Percentiles rank a stretch among this genome's conserved stretches.
phyloP scores from a whole-genome alignment of 2,797 vertebrate species.

The Sternotherus odoratus region DNA sequence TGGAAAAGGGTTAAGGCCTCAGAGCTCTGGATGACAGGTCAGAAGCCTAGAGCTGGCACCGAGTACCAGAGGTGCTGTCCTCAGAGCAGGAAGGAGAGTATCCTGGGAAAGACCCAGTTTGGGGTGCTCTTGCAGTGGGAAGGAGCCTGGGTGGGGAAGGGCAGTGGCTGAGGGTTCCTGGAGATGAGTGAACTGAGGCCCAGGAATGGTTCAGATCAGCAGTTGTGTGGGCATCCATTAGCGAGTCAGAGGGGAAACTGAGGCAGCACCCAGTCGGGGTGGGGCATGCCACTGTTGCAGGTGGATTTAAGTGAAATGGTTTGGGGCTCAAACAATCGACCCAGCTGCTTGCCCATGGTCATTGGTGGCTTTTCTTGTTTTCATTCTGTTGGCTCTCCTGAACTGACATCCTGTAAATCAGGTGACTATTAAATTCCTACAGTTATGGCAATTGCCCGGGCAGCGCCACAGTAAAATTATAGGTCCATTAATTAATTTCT shows the following conservation, averaged over 20 bases:
- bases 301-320: neutral
- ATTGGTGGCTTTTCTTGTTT: neutral
- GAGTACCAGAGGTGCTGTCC: no score
- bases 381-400: neutral
- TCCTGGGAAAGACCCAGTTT: neutral
- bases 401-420: neutral
- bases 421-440: constrained; percentile 4
- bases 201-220: neutral
- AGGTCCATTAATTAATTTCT: constrained; percentile 70
- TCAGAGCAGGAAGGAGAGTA: neutral
- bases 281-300: neutral
- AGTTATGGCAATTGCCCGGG: neutral
- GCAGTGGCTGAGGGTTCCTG: neutral
- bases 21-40: neutral
- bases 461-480: constrained; percentile 42
- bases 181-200: neutral
- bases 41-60: neutral
- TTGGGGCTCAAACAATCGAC: neutral
- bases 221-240: neutral
- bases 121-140: neutral
- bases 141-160: no score
- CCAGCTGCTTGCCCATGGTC: no score
- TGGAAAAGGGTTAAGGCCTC: neutral
- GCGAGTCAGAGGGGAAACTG: no score
- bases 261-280: neutral